Evolutionary conservation across 1,140 invertebrate species (phyloP), one percentile per base, ranked within the genome.

Genomic region (Drosophila setifemur): DNA sequence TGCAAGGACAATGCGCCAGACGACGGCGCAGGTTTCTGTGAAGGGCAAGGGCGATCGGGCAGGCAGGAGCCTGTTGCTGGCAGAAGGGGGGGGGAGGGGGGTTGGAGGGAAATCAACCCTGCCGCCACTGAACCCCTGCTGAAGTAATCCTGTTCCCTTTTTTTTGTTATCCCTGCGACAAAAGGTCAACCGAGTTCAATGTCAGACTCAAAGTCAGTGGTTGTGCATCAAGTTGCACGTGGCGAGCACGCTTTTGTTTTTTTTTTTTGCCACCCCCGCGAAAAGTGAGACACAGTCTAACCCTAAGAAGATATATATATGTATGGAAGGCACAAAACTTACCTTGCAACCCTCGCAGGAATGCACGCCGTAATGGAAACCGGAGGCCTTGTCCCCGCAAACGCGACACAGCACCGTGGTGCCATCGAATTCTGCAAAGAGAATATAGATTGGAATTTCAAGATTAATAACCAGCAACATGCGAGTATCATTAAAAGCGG

Each of bases 261-360:
- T 64, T 31, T 26, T 26, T 0, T 9, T 19, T 12, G 37, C 52
- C 57, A 64, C 58, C 42, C 60, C 60, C 60, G 55, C 42, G 0
- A 16, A 47, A 57, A 55, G 55, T n/a, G n/a, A n/a, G n/a, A n/a
- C 16, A 25, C 42, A 5, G 31, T 12, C n/a, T 16, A 11, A 19
- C 25, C 16, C 23, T 21, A 1, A 33, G 29, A 29, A 16, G 28
- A 47, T 35, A 37, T 11, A 25, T 11, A 12, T 16, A 9, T 8
- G 21, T 0, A 47, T 28, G n/a, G 28, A 1, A 23, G 23, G 3
- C 40, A n/a, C 2, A 6, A 5, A 53, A 92, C 95, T 95, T 93
- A 99, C 98, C 96, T 99, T 99, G 94, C 98, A 99, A 77, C 98
- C 98, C 93, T 99, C 98, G 91, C 98, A 99, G 70, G 98, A 99